Base-by-base conservation (phyloP, 2,888 invertebrate species). In the Elaeidobius kamerunicus region DNA sequence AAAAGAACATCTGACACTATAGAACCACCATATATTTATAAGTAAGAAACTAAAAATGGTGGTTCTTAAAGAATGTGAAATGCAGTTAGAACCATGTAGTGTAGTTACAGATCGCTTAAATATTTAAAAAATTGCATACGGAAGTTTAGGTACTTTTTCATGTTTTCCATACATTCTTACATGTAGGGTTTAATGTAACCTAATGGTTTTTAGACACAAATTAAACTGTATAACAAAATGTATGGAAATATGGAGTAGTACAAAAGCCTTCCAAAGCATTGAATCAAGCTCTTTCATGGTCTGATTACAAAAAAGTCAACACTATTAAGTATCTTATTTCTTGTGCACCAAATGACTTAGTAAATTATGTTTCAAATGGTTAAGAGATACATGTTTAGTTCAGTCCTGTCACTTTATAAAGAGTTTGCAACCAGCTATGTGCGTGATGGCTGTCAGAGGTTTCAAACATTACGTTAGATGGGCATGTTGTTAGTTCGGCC, bases 281-380 rank as follows among this genome's bases (percentile, higher is more conserved):
- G 7, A n/a, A 60, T 28, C 65, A 66, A 45, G 41, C 62, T 15
- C 46, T 63, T 7, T 63, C 64, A 5, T 65, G 63, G 62, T 66
- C 65, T 2, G 61, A 64, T 5, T 66, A 65, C 44, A 65, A 65
- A 56, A 60, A 63, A 32, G n/a, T n/a, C n/a, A n/a, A n/a, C n/a
- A n/a, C n/a, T n/a, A n/a, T n/a, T n/a, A n/a, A n/a, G n/a, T n/a
- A 47, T 54, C 20, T 64, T 65, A 52, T 62, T 63, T 35, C 14
- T 9, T 9, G 35, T 35, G 56, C 56, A 3, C 58, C 59, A 30
- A 36, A 56, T 53, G 61, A 56, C n/a, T 39, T 58, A 20, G 36
- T 58, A 2, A 61, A 55, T 47, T 58, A 48, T 52, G 51, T 62
- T 12, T 61, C 61, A 16, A 7, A 30, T 17, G 61, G 16, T 15